Conservation (phyloP, 2,797 vertebrate genomes). For the Notolepis coatsorum region DNA sequence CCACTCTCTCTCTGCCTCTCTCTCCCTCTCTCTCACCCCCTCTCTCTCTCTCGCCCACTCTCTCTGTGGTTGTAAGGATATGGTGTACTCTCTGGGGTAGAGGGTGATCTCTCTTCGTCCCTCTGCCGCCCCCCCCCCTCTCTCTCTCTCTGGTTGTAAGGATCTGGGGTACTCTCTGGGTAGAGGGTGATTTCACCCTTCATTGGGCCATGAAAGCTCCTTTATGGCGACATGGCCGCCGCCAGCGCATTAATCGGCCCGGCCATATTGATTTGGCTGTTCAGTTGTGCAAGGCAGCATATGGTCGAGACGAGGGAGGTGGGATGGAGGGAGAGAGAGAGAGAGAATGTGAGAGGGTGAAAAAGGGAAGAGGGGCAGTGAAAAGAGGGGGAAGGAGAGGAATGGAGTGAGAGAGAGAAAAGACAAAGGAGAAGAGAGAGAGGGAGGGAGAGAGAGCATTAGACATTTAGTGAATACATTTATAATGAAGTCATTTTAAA, state of each 20-base stretch:
- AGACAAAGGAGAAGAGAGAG: neutral
- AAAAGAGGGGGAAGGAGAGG: neutral
- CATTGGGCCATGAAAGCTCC: constrained; percentile 82
- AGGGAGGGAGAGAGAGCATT: constrained; percentile 27
- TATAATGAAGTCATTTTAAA: constrained; percentile 44
- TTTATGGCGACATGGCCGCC: constrained; percentile 77
- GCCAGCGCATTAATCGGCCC: constrained; percentile 73
- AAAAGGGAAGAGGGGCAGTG: constrained; percentile 2
- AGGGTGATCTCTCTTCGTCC: constrained; percentile 11
- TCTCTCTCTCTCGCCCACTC: no score
- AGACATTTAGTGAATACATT: constrained; percentile 55
- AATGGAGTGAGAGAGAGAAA: neutral
- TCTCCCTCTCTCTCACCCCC: no score
- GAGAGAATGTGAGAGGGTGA: neutral
- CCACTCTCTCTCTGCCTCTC: no score
- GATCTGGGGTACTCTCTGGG: constrained; percentile 62
- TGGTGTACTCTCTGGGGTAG: no score
- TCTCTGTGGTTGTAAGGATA: no score
- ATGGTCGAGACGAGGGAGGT: constrained; percentile 29
- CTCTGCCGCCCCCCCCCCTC: neutral
- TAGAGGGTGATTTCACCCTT: constrained; percentile 84
- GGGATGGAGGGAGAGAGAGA: neutral
- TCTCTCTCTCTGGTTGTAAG: constrained; percentile 53
- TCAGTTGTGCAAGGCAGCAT: constrained; percentile 61
- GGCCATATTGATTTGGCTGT: constrained; percentile 75